Conservation (phyloP, 2,888 invertebrate species). For the Drosophila melanosoma region DNA sequence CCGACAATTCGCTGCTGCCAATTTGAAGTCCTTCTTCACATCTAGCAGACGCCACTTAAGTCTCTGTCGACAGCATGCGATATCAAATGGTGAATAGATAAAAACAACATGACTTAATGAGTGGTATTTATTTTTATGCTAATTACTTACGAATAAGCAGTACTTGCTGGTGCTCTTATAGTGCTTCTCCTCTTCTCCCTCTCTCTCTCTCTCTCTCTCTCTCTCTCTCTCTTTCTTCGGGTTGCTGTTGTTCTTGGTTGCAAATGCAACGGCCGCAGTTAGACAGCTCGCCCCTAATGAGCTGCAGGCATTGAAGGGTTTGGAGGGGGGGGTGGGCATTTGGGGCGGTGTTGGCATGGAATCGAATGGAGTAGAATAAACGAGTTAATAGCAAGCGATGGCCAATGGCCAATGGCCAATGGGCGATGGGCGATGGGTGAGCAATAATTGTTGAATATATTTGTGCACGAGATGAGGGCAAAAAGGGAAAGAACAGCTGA, state of each 20-base stretch:
- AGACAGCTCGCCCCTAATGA: constrained; percentile 63
- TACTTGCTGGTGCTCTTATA: constrained; percentile 20
- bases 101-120: constrained; percentile 80
- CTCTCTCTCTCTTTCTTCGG: neutral
- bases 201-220: neutral
- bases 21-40: constrained; percentile 5
- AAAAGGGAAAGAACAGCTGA: constrained; percentile 9
- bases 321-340: neutral
- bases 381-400: constrained; percentile 33
- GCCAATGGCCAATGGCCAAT: constrained; percentile 46
- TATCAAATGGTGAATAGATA: constrained; percentile 75
- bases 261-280: constrained; percentile 42
- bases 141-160: constrained; percentile 77
- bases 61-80: constrained; percentile 43
- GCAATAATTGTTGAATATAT: constrained; percentile 66
- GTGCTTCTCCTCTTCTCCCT: constrained; percentile 7
- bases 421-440: constrained; percentile 51
- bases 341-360: neutral
- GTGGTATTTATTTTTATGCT: constrained; percentile 80
- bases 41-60: constrained; percentile 2
- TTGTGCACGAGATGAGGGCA: constrained; percentile 25
- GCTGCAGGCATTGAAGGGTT: constrained; percentile 37
- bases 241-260: constrained; percentile 20
- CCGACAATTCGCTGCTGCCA: neutral
- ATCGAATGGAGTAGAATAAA: neutral